Base-by-base conservation (phyloP, 2,888 invertebrate genomes). In the Limnephilus auricula region DNA sequence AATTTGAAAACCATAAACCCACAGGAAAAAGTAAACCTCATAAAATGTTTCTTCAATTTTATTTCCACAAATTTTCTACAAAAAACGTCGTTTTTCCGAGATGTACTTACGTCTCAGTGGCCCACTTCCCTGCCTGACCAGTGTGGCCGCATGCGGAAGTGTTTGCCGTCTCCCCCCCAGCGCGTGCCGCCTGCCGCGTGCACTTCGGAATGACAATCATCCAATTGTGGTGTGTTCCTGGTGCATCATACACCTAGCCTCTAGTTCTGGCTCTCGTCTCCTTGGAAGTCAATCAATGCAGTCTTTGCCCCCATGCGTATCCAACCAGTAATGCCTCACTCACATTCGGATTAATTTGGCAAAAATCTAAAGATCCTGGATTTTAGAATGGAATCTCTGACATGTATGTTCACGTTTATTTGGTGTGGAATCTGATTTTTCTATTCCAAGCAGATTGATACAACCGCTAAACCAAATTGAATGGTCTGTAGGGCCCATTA, bases 211-310 rank as follows among this genome's bases (percentile, higher is more conserved):
- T 50, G 45, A 45, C 85, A 85, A 85, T 85, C 30, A 86, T 50
- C 25, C 86, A 86, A 86, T 86, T 86, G 50, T 25, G 65, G 50
- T 18, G 50, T n/a, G n/a, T 86, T 86, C 86, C 86, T 86, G 86
- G 65, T 86, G 86, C 65, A 86, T 40, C 86, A 18, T 45, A 37
- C 34, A 25, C 32, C n/a, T 65, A 65, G 65, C 65, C 65, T 65
- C 65, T 65, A 65, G 18, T 2, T 65, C 65, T 65, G 18, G 6
- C 6, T 32, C 34, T 9, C 34, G 34, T 86, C 86, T 86, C 86
- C 86, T 86, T 86, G 86, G 86, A 6, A 40, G 4, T 30, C 45
- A 86, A 86, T 86, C 31, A 86, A 13, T 50, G 6, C 25, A 65
- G 9, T 65, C 32, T 86, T 9, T n/a, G 86, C 50, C 50, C 86